phyloP scores from a whole-genome alignment of 1,140 invertebrate genomes.

The Pentalonia nigronervosa region DNA sequence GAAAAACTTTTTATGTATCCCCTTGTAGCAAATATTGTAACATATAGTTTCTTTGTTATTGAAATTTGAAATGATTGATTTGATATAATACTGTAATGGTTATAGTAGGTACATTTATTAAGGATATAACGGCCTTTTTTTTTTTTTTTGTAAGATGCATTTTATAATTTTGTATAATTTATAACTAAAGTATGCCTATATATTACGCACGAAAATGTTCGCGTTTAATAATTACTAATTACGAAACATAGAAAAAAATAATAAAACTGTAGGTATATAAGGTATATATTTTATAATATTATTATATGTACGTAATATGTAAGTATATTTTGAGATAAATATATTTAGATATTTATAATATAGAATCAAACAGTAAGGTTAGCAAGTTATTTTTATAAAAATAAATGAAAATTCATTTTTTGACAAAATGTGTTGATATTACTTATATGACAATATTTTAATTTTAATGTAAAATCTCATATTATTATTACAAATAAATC shows the following conservation, averaged over 20 bases:
- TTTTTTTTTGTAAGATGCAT: not conserved
- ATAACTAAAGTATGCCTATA: not conserved
- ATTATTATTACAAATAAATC: not conserved
- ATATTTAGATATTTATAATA: no score
- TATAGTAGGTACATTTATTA: not conserved
- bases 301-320: no score
- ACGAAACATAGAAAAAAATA: no score
- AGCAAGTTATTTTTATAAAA: slow-evolving; percentile 20
- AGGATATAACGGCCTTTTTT: not conserved
- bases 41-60: not conserved
- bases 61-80: not conserved
- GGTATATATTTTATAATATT: no score
- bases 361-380: no score
- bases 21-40: not conserved
- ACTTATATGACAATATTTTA: not conserved
- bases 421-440: not conserved
- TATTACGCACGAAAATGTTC: no score
- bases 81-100: not conserved
- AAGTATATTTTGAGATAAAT: no score
- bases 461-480: not conserved
- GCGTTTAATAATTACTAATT: no score
- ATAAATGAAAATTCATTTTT: not conserved
- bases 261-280: no score
- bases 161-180: not conserved
- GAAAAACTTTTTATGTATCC: not conserved